Base-by-base conservation (phyloP, 2,113 vertebrate genomes). In the Rattus rattus region DNA sequence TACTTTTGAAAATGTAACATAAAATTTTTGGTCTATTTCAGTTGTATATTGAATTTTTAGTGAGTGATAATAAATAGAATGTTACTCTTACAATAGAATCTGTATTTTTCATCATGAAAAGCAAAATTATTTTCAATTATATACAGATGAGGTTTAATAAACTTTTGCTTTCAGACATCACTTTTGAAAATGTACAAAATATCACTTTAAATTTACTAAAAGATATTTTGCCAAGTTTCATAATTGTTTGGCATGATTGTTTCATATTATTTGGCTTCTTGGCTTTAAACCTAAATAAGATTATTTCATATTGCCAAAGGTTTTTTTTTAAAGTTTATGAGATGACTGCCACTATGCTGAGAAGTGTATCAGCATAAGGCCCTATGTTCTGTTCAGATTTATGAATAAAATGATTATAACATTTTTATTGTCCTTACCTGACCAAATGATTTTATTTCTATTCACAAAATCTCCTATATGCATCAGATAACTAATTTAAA, bases 11-110 rank as follows among this genome's bases (percentile, higher is more conserved):
- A 43, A 84, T 33, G 65, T 9, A 85, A 28, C 47, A 28, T 69
- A 59, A 77, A 87, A 77, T 83, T 24, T 93, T 95, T 28, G 81
- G 22, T 80, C 88, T 79, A 88, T 69, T 95, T 94, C 70, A 63
- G 9, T 49, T 61, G 13, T 22, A 75, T 33, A n/a, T 75, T 70
- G 4, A 79, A 1, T 54, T 86, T 84, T 88, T 22, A 72, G 1
- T 8, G 59, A 47, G 19, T 1, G 3, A 76, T 92, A 81, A 36
- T 54, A 75, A 81, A 12, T 69, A n/a, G 47, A 67, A 28, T 81
- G 20, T 9, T 83, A 84, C 10, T 75, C 28, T 89, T 93, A 47
- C 0, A 94, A 63, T 10, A 56, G 12, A 83, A 70, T 94, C 13
- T 67, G 14, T 85, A 26, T 52, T 88, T 93, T 91, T 85, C 39